Conservation (phyloP, 2,888 invertebrate species). For the Xestia rhomboidea region DNA sequence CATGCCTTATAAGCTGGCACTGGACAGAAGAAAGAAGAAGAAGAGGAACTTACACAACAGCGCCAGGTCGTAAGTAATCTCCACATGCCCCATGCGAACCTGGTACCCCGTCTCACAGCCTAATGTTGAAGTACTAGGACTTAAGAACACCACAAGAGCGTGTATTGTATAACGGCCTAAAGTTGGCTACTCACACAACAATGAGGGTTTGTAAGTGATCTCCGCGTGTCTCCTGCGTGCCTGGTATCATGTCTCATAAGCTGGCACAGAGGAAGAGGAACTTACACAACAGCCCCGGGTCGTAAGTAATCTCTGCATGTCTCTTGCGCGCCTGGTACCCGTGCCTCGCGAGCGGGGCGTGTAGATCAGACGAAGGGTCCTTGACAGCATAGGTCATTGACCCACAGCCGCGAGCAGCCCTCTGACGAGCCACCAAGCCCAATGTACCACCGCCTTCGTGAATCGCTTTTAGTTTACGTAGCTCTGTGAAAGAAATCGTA, state of each 20-base stretch:
- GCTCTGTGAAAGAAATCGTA: slow-evolving; percentile 69
- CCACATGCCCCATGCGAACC: slow-evolving; percentile 91
- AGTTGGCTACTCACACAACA: too few species aligned
- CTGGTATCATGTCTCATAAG: too few species aligned
- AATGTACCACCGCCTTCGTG: slow-evolving; percentile 76
- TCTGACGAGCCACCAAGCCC: slow-evolving; percentile 72
- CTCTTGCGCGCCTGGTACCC: slow-evolving; percentile 92
- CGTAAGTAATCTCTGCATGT: slow-evolving; percentile 88
- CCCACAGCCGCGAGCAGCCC: slow-evolving; percentile 76
- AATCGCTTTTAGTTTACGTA: slow-evolving; percentile 79
- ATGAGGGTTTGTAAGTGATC: too few species aligned
- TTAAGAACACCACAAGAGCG: too few species aligned
- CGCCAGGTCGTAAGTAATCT: slow-evolving; percentile 85
- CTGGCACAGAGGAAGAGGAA: too few species aligned
- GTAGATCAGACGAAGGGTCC: slow-evolving; percentile 91
- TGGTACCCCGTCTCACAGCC: slow-evolving; percentile 91
- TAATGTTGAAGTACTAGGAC: too few species aligned
- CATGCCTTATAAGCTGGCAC: too few species aligned
- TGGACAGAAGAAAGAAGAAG: too few species aligned
- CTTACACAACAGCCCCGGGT: slow-evolving; percentile 42
- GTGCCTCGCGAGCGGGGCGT: slow-evolving; percentile 92
- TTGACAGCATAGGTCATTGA: slow-evolving; percentile 77
- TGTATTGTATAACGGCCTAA: too few species aligned
- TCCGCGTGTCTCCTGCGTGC: too few species aligned
- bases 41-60: slow-evolving; percentile 71